Evolutionary conservation across 2,797 vertebrate species (phyloP), one percentile per base, ranked within the genome.

Genomic region (Lepus oiostolus): DNA sequence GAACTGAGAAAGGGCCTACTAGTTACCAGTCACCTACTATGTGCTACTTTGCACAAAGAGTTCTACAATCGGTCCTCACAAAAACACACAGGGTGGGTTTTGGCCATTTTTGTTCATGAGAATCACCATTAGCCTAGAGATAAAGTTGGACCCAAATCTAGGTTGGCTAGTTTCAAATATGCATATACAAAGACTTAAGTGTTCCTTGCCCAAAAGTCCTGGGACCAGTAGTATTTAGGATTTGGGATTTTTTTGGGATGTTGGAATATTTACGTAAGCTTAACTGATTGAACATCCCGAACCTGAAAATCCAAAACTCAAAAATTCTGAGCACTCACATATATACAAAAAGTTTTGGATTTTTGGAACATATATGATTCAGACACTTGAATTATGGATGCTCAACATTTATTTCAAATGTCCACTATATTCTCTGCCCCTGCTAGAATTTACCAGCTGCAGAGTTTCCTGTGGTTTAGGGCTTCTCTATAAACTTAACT

Each of bases 401-500:
- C 54, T 58, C 19, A 58, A 16, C 54, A 4, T 58, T 58, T 63
- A 74, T 62, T 88, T 83, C 50, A 92, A 82, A 63, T 74, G 86
- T 38, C 22, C 3, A 70, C 14, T 38, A 12, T 4, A 21, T 4
- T 2, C n/a, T 6, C 1, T 17, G 54, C 3, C 35, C 7, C 1
- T 22, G 54, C 63, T 67, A 70, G 65, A 88, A 68, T 63, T 63
- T 82, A 21, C 67, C 42, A 72, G 38, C 9, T 67, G 6, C 35
- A 65, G 22, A 6, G 0, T 70, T 94, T 90, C 63, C 32, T 47
- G 26, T 50, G 58, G 87, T 17, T 86, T 67, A 50, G 13, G 42
- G 42, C 16, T 96, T 80, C 38, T 80, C 70, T 83, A 88, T 24
- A 68, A 85, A 12, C 30, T 74, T 92, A 32, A 1, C 42, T 83